These are phyloP conservation scores for Eristalinus sepulchralis DNA, from an alignment of 2,888 invertebrate species.

Conservation along the genomic window DNA sequence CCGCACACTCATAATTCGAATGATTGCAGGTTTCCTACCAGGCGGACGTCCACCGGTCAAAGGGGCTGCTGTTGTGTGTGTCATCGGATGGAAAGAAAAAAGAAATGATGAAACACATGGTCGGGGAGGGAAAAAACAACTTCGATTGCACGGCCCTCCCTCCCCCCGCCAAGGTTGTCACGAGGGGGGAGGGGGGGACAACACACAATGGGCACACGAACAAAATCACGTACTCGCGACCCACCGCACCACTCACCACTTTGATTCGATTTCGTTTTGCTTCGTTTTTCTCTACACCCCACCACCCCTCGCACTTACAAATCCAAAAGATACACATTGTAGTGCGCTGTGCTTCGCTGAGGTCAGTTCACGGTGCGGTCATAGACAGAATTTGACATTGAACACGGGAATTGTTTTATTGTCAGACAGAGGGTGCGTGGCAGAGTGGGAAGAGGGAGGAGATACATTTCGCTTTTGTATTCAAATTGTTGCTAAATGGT, in stretches of 20 bases:
- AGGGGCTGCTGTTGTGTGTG: conserved; percentile 25
- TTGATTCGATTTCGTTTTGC: background rate
- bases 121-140: background rate
- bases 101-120: background rate
- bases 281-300: too few species aligned
- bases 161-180: conserved; percentile 41
- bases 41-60: background rate
- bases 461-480: conserved; percentile 9
- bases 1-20: conserved; percentile 45
- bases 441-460: background rate
- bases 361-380: conserved; percentile 41
- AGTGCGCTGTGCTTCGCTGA: background rate
- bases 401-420: conserved; percentile 41
- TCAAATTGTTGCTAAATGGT: conserved; percentile 32
- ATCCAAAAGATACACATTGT: background rate
- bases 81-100: conserved; percentile 38
- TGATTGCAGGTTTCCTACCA: conserved; percentile 47
- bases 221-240: conserved; percentile 30
- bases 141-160: conserved; percentile 1
- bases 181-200: too few species aligned
- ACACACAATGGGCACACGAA: conserved; percentile 20
- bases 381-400: conserved; percentile 49
- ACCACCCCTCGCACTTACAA: background rate
- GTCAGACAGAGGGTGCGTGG: conserved; percentile 5
- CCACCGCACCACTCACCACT: conserved; percentile 3